Evolutionary conservation across 2,113 vertebrate genomes (phyloP), one percentile per base, ranked within the genome.

Genomic region (Silurus glanis): DNA sequence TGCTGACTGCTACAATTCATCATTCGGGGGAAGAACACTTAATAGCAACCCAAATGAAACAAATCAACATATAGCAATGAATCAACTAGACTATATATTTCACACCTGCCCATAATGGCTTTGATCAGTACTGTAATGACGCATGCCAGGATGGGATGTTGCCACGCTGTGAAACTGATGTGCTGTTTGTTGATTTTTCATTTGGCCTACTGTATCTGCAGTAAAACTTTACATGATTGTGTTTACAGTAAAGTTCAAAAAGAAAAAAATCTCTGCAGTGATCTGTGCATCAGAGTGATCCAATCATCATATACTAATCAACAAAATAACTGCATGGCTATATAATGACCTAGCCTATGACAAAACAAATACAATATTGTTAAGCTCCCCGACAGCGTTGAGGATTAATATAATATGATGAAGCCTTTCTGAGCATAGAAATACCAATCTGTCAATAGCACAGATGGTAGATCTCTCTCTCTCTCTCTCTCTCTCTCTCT

Each of bases 11-110:
- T 59, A 61, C 28, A 61, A 80, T 80, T 80, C 37, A 80, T 80
- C 78, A 80, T 47, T 61, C 16, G 17, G 28, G 45, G 58, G 78
- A 80, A 59, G 28, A 80, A 80, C 78, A 80, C 78, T 61, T 80
- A 80, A 80, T 80, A 61, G 56, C 78, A 80, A 61, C 56, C 56
- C 56, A 61, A 80, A 80, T 23, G 56, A 61, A 80, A 61, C 78
- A 80, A 80, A 80, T 80, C 78, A 80, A 80, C 78, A 80, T 80
- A 80, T 13, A 45, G 78, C 56, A 80, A 80, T 80, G 56, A 80
- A 80, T 80, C 78, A 80, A 45, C 28, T 6, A 21, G 78, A 61
- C 78, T 61, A 80, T 80, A 55, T 80, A 59, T 37, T 80, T 80
- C 78, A 80, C 56, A 80, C 78, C 78, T 80, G 78, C 59, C 55